phyloP scores from a whole-genome alignment of 2,113 vertebrate species.

The Phasianus colchicus region DNA sequence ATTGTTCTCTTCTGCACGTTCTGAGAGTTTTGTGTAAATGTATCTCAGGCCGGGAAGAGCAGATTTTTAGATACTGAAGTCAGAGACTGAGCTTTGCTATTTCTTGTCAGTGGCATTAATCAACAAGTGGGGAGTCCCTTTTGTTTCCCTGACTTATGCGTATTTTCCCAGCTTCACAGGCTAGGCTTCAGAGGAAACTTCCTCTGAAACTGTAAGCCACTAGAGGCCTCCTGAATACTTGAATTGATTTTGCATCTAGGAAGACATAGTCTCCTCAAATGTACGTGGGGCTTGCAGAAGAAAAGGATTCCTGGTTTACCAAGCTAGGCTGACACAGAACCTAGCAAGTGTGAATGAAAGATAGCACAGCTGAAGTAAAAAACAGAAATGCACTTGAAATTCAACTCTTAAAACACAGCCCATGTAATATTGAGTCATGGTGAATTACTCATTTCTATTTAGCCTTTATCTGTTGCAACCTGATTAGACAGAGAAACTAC shows the following conservation, averaged over 20 bases:
- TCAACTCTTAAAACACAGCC: constrained; percentile 73
- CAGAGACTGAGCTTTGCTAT: constrained; percentile 25
- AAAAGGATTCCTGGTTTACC: constrained; percentile 51
- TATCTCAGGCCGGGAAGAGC: constrained; percentile 16
- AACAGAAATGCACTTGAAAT: constrained; percentile 67
- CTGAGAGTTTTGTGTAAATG: constrained; percentile 25
- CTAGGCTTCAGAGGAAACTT: constrained; percentile 68
- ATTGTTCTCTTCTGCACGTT: constrained; percentile 54
- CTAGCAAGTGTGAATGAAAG: constrained; percentile 40
- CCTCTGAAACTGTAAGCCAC: constrained; percentile 72
- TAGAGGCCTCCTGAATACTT: constrained; percentile 77
- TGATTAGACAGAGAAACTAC: constrained; percentile 69
- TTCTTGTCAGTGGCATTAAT: constrained; percentile 36
- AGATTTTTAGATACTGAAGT: constrained; percentile 58
- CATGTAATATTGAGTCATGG: constrained; percentile 66
- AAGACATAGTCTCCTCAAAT: constrained; percentile 73
- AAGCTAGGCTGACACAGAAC: constrained; percentile 45
- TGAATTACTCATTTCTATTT: constrained; percentile 72
- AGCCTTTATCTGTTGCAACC: constrained; percentile 75
- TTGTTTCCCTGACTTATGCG: background rate
- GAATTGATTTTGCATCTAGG: constrained; percentile 75
- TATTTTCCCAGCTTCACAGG: background rate
- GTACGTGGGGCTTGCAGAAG: constrained; percentile 55
- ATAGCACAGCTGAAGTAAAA: constrained; percentile 60
- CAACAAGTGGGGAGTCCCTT: constrained; percentile 39